Conservation (phyloP, 2,113 vertebrate species). For the Hylia prasina region DNA sequence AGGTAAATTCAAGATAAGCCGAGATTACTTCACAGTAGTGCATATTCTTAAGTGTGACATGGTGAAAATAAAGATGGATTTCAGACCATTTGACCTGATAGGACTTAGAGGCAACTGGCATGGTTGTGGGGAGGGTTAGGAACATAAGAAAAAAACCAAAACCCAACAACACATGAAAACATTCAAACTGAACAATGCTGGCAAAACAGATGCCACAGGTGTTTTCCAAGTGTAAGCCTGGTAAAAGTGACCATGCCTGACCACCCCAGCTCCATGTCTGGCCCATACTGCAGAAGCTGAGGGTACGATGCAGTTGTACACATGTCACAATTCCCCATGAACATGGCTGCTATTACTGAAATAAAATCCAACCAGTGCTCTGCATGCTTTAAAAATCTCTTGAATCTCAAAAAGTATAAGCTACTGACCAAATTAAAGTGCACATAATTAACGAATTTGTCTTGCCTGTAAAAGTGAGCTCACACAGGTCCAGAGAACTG, state of each 20-base stretch:
- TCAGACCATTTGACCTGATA: not conserved
- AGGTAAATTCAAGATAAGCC: not conserved
- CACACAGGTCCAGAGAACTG: not conserved
- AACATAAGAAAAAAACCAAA: not conserved
- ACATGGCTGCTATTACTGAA: not conserved
- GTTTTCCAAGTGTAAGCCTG: not conserved
- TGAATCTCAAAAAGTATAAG: not conserved
- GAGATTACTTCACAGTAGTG: not conserved
- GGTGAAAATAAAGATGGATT: not conserved
- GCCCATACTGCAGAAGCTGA: not conserved
- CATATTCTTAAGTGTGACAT: not conserved
- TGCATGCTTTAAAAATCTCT: not conserved
- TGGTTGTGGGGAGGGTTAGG: not conserved
- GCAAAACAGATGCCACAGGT: not conserved
- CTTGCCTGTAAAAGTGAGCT: not conserved
- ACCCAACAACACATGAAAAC: not conserved
- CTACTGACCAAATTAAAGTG: not conserved
- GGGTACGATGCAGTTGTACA: not conserved
- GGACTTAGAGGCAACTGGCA: not conserved
- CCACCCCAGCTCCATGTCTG: not conserved
- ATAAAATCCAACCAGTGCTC: not conserved
- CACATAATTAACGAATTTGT: not conserved
- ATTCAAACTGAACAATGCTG: not conserved
- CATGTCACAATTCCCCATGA: accelerated
- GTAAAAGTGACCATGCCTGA: not conserved